These are phyloP conservation scores for Apoda limacodes DNA, from an alignment of 2,888 invertebrate species.

Conservation along the genomic window DNA sequence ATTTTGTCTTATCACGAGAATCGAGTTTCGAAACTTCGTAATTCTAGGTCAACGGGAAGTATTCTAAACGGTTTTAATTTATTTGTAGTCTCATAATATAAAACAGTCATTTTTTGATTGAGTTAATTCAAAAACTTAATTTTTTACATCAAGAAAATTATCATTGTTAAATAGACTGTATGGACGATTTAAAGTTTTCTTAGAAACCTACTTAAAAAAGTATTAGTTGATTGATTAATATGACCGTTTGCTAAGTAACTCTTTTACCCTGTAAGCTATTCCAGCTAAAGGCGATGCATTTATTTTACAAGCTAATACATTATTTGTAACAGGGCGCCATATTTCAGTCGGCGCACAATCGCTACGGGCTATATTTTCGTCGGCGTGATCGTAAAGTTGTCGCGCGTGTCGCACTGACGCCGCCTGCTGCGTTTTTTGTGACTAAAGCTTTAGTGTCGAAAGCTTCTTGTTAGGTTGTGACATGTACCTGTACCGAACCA, in stretches of 20 bases:
- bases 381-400: constrained; percentile 53
- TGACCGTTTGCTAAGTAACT: not conserved
- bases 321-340: constrained; percentile 35
- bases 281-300: constrained; percentile 23
- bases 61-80: too few species aligned
- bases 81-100: too few species aligned
- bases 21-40: too few species aligned
- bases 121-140: constrained; percentile 3
- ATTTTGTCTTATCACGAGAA: too few species aligned
- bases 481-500: too few species aligned
- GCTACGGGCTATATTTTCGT: constrained; percentile 48
- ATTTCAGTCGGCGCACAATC: constrained; percentile 49
- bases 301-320: constrained; percentile 44
- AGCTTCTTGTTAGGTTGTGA: too few species aligned
- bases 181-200: constrained; percentile 2
- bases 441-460: too few species aligned
- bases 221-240: too few species aligned
- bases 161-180: too few species aligned
- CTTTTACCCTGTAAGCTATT: constrained; percentile 3
- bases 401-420: too few species aligned
- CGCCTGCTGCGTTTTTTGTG: too few species aligned
- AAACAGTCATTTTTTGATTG: constrained; percentile 3
- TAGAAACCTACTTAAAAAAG: constrained; percentile 4
- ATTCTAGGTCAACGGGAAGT: too few species aligned
- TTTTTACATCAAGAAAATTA: constrained; percentile 4